Percentiles rank a stretch among this genome's conserved stretches.
Conservation (phyloP, 1,140 invertebrate genomes). For the Melanaphis sacchari region DNA sequence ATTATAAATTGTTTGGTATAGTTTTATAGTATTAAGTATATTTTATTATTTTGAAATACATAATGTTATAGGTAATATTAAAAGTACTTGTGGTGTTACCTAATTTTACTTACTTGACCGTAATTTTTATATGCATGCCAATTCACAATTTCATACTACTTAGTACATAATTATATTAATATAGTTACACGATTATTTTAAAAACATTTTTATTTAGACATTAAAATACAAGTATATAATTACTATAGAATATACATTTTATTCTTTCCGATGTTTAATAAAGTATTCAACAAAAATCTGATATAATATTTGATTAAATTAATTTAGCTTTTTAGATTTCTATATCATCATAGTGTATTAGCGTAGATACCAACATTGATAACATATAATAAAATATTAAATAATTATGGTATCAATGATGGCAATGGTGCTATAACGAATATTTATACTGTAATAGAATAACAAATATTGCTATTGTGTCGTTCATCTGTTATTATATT, state of each 20-base stretch:
- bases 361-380: neutral
- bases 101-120: neutral
- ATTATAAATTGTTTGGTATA: neutral
- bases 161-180: neutral
- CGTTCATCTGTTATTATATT: neutral
- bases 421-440: too few relatives aligned
- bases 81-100: neutral
- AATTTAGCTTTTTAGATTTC: neutral
- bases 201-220: neutral
- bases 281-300: neutral
- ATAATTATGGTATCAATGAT: too few relatives aligned
- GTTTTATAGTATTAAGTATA: neutral
- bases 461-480: too few relatives aligned
- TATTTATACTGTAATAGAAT: too few relatives aligned
- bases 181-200: neutral
- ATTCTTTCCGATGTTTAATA: neutral
- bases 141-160: neutral
- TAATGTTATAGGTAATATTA: neutral
- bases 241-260: neutral
- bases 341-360: neutral
- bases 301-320: neutral
- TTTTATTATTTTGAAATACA: neutral
- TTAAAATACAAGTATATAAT: neutral
- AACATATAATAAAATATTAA: too few relatives aligned
- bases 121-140: neutral